These are phyloP conservation scores for Lepidocyrtoides sp. DNA, from an alignment of 2,888 invertebrate genomes.

Conservation along the genomic window DNA sequence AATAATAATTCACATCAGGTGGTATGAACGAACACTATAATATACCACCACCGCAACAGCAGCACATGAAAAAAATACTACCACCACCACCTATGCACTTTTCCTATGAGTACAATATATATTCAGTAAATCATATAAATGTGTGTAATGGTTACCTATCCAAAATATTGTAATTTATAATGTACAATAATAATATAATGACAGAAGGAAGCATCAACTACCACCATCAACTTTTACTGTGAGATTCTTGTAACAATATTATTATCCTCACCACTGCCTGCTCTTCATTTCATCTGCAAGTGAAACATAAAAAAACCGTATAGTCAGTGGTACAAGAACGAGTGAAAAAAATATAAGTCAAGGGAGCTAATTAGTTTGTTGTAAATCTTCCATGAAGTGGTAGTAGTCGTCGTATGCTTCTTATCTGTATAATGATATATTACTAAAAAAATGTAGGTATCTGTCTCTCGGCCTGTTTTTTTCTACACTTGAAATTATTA, in stretches of 20 bases:
- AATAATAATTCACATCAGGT: conserved; percentile 79
- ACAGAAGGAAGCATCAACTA: conserved; percentile 28
- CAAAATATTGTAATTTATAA: conserved; percentile 20
- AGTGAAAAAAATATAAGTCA: conserved; percentile 72
- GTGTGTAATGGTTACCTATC: background rate
- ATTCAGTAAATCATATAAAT: background rate
- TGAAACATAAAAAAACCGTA: conserved; percentile 22
- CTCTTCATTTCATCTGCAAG: conserved; percentile 4
- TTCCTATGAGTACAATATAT: conserved; percentile 2
- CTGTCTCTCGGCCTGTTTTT: background rate
- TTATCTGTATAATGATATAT: conserved; percentile 69
- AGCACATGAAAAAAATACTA: conserved; percentile 26
- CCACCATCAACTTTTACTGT: background rate
- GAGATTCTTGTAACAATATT: background rate
- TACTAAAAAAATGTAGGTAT: background rate
- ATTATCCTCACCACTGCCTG: background rate
- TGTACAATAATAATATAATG: conserved; percentile 13
- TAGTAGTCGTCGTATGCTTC: conserved; percentile 33
- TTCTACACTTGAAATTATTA: background rate
- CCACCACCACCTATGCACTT: conserved; percentile 49
- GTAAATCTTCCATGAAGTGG: conserved; percentile 62
- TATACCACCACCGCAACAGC: conserved; percentile 40
- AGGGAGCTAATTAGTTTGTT: conserved; percentile 78
- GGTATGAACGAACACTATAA: conserved; percentile 70
- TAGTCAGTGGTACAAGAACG: conserved; percentile 47